These are phyloP conservation scores for Agriopis marginaria DNA, from an alignment of 2,888 invertebrate species.

Conservation along the genomic window DNA sequence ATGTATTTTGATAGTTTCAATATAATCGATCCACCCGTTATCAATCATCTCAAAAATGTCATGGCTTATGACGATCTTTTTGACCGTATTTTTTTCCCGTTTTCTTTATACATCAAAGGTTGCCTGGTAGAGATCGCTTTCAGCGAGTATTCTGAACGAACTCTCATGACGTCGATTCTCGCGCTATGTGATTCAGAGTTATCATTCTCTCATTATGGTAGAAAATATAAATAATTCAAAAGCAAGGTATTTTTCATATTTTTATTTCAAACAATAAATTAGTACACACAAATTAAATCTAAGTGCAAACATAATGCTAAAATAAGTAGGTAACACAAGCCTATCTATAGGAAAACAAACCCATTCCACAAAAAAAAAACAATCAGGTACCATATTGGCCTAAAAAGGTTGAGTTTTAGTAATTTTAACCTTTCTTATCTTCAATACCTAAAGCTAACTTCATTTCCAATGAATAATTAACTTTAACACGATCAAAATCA, in stretches of 20 bases:
- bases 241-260: neutral
- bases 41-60: too few species aligned
- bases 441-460: constrained; percentile 71
- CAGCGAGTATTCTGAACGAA: too few species aligned
- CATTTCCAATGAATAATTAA: constrained; percentile 78
- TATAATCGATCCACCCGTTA: neutral
- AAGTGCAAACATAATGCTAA: neutral
- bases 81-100: too few species aligned
- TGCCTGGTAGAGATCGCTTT: too few species aligned
- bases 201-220: neutral
- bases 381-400: constrained; percentile 7
- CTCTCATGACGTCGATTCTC: too few species aligned
- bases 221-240: neutral
- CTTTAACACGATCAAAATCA: constrained; percentile 59
- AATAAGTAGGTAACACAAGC: neutral
- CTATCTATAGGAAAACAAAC: constrained; percentile 25
- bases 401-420: neutral
- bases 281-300: neutral
- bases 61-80: too few species aligned
- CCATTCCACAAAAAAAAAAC: constrained; percentile 26
- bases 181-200: too few species aligned
- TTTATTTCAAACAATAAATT: constrained; percentile 6
- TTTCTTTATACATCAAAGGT: too few species aligned
- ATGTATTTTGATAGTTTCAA: constrained; percentile 30
- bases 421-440: constrained; percentile 43